phyloP scores from a whole-genome alignment of 2,888 invertebrate species.

The Arctia plantaginis region DNA sequence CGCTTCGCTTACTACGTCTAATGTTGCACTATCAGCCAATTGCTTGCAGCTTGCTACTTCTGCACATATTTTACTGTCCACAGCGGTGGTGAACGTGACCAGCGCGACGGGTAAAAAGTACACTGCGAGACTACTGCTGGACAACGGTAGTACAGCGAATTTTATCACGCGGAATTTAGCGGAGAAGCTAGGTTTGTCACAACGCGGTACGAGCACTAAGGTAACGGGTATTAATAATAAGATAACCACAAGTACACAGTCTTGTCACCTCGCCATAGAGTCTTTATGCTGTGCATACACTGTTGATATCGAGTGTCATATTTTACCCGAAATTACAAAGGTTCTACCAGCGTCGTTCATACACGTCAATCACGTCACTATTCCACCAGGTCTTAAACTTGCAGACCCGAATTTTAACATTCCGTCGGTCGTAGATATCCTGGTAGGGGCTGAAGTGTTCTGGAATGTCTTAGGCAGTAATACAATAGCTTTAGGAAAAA shows the following conservation, averaged over 20 bases:
- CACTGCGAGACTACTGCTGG: constrained; percentile 3
- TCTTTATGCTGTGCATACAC: constrained; percentile 16
- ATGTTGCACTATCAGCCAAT: no score
- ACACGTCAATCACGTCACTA: constrained; percentile 8
- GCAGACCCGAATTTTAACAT: constrained; percentile 42
- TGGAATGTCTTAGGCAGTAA: no score
- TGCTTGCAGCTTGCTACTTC: no score
- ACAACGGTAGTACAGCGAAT: constrained; percentile 22
- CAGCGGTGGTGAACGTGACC: background rate
- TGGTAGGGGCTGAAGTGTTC: no score
- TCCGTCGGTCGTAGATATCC: constrained; percentile 33
- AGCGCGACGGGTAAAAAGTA: background rate
- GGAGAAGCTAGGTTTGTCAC: constrained; percentile 29
- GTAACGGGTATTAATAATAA: constrained; percentile 25
- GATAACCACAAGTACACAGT: constrained; percentile 19
- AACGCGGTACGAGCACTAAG: constrained; percentile 23
- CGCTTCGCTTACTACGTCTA: background rate
- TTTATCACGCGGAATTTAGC: constrained; percentile 19
- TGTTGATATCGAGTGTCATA: background rate
- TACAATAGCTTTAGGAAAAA: no score
- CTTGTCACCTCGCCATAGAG: constrained; percentile 15
- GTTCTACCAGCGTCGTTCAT: constrained; percentile 29
- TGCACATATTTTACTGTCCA: background rate
- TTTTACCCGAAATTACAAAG: constrained; percentile 30
- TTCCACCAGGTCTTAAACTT: constrained; percentile 21